These are phyloP conservation scores for Chrysolina haemoptera DNA, from an alignment of 2,888 invertebrate genomes.

Conservation along the genomic window DNA sequence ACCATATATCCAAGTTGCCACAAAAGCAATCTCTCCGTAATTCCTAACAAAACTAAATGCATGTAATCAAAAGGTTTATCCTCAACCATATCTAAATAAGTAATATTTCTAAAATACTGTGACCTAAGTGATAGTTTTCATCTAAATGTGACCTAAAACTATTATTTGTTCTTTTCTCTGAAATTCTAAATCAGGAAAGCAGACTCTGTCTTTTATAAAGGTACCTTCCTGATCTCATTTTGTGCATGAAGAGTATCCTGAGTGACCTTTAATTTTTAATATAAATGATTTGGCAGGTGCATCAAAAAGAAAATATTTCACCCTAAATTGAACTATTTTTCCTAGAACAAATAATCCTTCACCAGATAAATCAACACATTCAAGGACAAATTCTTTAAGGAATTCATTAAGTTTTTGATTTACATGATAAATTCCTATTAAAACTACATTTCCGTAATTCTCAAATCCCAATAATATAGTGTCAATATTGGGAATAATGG, in stretches of 20 bases:
- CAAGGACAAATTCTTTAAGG: slow-evolving; percentile 9
- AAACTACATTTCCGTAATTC: slow-evolving; percentile 9
- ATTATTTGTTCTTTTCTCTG: slow-evolving; percentile 16
- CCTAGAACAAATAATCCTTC: not conserved
- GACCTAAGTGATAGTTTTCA: slow-evolving; percentile 26
- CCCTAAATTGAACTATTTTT: slow-evolving; percentile 1
- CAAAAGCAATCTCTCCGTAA: slow-evolving; percentile 24
- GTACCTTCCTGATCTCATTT: slow-evolving; percentile 22
- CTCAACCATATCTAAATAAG: slow-evolving; percentile 21
- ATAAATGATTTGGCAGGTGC: slow-evolving; percentile 22
- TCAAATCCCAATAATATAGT: slow-evolving; percentile 3
- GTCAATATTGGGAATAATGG: slow-evolving; percentile 26
- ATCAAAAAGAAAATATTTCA: not conserved
- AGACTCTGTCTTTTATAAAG: slow-evolving; percentile 10
- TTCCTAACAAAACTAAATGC: slow-evolving; percentile 24
- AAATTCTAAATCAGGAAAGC: slow-evolving; percentile 16
- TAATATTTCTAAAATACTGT: slow-evolving; percentile 23
- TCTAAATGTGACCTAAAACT: slow-evolving; percentile 1
- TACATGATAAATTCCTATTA: slow-evolving; percentile 13
- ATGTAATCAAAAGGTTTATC: slow-evolving; percentile 27
- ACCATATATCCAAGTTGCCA: slow-evolving; percentile 26
- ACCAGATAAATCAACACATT: not conserved
- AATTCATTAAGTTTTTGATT: slow-evolving; percentile 19
- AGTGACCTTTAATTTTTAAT: slow-evolving; percentile 21
- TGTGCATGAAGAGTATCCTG: slow-evolving; percentile 24